Conservation (phyloP, 2,888 invertebrate species). For the Zaprionus obscuricornis region DNA sequence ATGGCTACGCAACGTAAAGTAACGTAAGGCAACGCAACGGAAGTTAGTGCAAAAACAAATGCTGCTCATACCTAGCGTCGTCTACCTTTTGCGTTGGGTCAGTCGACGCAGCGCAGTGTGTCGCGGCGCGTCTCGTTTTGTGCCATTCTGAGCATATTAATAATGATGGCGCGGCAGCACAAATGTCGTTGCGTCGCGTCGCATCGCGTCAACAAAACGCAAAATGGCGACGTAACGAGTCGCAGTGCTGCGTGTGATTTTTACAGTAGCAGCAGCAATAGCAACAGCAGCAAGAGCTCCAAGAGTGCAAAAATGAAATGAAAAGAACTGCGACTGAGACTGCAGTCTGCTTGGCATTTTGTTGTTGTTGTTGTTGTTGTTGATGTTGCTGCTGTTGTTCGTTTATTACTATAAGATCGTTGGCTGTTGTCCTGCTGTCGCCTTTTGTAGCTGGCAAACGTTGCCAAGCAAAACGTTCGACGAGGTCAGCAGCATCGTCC, state of each 20-base stretch:
- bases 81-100: conserved; percentile 7
- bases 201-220: conserved; percentile 59
- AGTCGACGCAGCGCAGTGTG: conserved; percentile 1
- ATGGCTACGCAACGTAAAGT: conserved; percentile 66
- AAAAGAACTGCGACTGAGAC: too few species aligned
- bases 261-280: conserved; percentile 36
- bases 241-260: conserved; percentile 66
- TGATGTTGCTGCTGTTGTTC: background rate
- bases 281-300: background rate
- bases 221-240: conserved; percentile 72
- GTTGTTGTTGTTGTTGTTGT: too few species aligned
- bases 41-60: conserved; percentile 59
- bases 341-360: too few species aligned
- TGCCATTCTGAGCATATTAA: conserved; percentile 56
- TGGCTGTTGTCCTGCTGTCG: too few species aligned
- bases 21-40: conserved; percentile 66
- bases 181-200: background rate
- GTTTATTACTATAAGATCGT: too few species aligned
- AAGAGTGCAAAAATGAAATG: too few species aligned
- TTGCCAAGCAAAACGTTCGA: too few species aligned
- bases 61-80: conserved; percentile 27
- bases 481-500: too few species aligned
- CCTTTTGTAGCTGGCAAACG: too few species aligned
- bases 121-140: background rate
- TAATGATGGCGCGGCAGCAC: conserved; percentile 58